These are phyloP conservation scores for Coendou prehensilis DNA, from an alignment of 2,797 vertebrate genomes.

Conservation along the genomic window DNA sequence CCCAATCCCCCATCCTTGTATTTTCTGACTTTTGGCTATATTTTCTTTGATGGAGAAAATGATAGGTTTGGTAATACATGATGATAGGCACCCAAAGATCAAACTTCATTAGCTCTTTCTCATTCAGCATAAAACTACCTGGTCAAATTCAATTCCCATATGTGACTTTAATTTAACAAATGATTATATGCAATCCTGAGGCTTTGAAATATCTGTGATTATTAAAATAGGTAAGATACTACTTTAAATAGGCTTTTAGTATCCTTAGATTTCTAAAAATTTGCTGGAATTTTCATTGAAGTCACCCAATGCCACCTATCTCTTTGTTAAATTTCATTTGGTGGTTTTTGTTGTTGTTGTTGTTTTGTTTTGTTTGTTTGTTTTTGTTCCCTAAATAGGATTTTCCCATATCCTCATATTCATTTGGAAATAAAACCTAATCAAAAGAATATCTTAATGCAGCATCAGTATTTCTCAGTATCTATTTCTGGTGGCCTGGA, in stretches of 20 bases:
- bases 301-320: not conserved
- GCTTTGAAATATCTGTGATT: slow-evolving; percentile 64
- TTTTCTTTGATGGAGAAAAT: slow-evolving; percentile 81
- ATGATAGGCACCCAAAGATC: slow-evolving; percentile 70
- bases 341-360: not conserved
- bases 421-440: slow-evolving; percentile 11
- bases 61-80: slow-evolving; percentile 69
- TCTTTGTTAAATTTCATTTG: slow-evolving; percentile 11
- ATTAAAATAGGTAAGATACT: slow-evolving; percentile 59
- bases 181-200: slow-evolving; percentile 16
- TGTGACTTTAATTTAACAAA: slow-evolving; percentile 70
- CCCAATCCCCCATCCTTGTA: not conserved
- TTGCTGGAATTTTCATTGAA: slow-evolving; percentile 42
- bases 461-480: not conserved
- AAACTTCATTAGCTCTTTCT: slow-evolving; percentile 68
- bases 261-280: slow-evolving; percentile 28
- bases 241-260: slow-evolving; percentile 64
- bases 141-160: slow-evolving; percentile 69
- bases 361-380: not conserved
- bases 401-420: not conserved
- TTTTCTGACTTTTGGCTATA: slow-evolving; percentile 60
- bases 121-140: slow-evolving; percentile 53
- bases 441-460: not conserved
- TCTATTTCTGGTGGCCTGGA: not conserved
- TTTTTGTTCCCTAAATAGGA: slow-evolving; percentile 18